Conservation (phyloP, 2,888 invertebrate species). For the Drosophila mercatorum region DNA sequence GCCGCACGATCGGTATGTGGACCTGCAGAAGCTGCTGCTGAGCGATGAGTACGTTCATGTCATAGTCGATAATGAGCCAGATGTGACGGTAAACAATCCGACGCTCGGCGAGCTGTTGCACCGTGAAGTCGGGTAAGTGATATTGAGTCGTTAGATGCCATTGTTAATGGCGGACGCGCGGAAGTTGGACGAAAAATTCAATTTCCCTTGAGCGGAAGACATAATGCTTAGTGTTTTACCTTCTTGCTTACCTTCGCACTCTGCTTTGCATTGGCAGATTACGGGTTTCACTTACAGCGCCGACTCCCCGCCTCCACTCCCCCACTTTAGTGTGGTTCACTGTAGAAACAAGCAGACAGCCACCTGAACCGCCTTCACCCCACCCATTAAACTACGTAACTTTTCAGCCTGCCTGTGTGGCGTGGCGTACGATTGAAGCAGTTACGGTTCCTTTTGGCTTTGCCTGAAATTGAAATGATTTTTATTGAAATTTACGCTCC, state of each 20-base stretch:
- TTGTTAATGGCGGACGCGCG: slow-evolving; percentile 43
- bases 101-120: slow-evolving; percentile 89
- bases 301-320: background rate
- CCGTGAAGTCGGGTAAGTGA: slow-evolving; percentile 84
- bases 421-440: slow-evolving; percentile 31
- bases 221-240: slow-evolving; percentile 67
- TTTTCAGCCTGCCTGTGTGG: slow-evolving; percentile 21
- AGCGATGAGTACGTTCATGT: slow-evolving; percentile 82
- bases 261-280: slow-evolving; percentile 23
- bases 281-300: slow-evolving; percentile 43
- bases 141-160: slow-evolving; percentile 36
- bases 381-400: slow-evolving; percentile 24
- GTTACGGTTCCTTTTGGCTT: slow-evolving; percentile 65
- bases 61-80: slow-evolving; percentile 85
- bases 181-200: slow-evolving; percentile 68
- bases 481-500: slow-evolving; percentile 81
- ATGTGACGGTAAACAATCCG: slow-evolving; percentile 88
- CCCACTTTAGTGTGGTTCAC: slow-evolving; percentile 14
- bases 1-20: slow-evolving; percentile 83
- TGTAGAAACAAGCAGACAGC: slow-evolving; percentile 16
- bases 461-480: slow-evolving; percentile 78
- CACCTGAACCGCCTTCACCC: background rate
- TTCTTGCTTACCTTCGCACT: slow-evolving; percentile 27
- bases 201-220: slow-evolving; percentile 75
- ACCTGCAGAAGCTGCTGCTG: slow-evolving; percentile 71